Evolutionary conservation across 2,113 vertebrate species (phyloP).

Genomic region (Nerophis ophidion): DNA sequence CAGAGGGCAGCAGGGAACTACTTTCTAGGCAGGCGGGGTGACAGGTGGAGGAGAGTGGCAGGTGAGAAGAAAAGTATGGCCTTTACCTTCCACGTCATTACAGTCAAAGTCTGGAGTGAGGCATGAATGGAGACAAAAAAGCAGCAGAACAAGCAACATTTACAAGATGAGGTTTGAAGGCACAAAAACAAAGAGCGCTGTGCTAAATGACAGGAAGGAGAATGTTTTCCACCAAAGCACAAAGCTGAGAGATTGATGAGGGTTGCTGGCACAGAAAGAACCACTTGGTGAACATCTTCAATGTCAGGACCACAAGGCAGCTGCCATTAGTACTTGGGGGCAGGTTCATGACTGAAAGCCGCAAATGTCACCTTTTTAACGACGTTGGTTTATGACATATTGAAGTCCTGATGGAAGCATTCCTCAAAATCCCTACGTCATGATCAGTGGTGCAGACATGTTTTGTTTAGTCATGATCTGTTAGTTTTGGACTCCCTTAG

Average conservation of each 20-base stretch:
- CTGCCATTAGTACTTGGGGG: too few relatives aligned
- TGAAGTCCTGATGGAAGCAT: too few relatives aligned
- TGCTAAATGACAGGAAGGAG: background rate
- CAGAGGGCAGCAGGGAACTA: slow-evolving; percentile 36
- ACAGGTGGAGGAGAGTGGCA: slow-evolving; percentile 40
- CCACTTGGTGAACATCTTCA: too few relatives aligned
- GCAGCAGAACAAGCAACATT: slow-evolving; percentile 42
- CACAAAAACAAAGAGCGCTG: background rate
- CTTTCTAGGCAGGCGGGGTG: slow-evolving; percentile 13
- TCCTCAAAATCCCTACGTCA: too few relatives aligned
- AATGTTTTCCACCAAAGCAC: background rate
- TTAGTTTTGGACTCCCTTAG: too few relatives aligned
- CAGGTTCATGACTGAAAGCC: too few relatives aligned
- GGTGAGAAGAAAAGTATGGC: slow-evolving; percentile 50
- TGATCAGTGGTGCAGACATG: too few relatives aligned
- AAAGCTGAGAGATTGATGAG: background rate
- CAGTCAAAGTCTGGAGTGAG: slow-evolving; percentile 71
- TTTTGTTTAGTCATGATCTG: too few relatives aligned
- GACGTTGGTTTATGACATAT: too few relatives aligned
- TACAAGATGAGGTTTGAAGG: slow-evolving; percentile 16
- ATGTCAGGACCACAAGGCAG: too few relatives aligned
- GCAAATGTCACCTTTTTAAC: too few relatives aligned
- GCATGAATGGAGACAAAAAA: slow-evolving; percentile 71
- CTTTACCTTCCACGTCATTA: slow-evolving; percentile 75
- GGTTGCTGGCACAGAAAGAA: too few relatives aligned